Conservation (phyloP, 1,140 invertebrate genomes). For the Cydia fagiglandana region DNA sequence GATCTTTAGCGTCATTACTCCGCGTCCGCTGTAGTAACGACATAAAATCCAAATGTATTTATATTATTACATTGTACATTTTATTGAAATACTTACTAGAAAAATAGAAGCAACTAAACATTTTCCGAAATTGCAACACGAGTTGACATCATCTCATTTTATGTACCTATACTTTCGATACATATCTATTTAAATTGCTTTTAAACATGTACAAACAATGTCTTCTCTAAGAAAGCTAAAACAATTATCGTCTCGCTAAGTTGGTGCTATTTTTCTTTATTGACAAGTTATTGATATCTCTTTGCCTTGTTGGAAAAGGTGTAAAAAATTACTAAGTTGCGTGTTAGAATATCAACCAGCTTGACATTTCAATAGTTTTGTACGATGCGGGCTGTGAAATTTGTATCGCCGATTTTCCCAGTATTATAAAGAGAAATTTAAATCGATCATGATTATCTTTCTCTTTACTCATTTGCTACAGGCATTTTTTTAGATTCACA, state of each 20-base stretch:
- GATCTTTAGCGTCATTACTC: constrained; percentile 19
- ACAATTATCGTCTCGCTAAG: constrained; percentile 5
- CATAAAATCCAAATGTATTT: constrained; percentile 16
- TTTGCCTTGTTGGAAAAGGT: constrained; percentile 22
- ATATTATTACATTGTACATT: background rate
- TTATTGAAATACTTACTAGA: background rate
- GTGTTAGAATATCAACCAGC: background rate
- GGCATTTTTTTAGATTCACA: background rate
- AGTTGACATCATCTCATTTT: background rate
- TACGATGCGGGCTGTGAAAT: constrained; percentile 26
- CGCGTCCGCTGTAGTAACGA: constrained; percentile 1
- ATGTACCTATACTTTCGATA: background rate
- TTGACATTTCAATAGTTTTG: constrained; percentile 29
- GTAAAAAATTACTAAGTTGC: constrained; percentile 30
- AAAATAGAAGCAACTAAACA: background rate
- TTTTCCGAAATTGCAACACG: background rate
- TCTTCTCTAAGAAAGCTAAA: constrained; percentile 12
- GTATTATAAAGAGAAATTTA: constrained; percentile 25
- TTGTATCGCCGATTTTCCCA: constrained; percentile 10
- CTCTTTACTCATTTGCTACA: constrained; percentile 7
- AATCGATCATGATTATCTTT: constrained; percentile 24
- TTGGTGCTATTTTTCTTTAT: constrained; percentile 17
- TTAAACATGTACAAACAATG: background rate
- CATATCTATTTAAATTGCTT: background rate
- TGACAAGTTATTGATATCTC: constrained; percentile 28